Evolutionary conservation across 2,888 invertebrate species (phyloP).

Genomic region (Philonicus albiceps): DNA sequence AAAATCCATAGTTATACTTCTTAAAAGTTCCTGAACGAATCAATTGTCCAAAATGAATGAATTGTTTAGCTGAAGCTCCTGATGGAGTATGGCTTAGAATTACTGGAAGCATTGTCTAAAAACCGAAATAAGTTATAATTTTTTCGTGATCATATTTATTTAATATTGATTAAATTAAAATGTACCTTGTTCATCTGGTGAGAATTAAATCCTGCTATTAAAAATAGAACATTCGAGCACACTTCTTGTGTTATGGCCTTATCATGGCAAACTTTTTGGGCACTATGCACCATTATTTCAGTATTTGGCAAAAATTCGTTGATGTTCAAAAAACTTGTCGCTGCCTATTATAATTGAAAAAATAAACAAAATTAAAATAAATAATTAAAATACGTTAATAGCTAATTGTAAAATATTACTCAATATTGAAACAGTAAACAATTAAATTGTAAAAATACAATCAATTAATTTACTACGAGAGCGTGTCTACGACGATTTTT

Average conservation of each 20-base stretch:
- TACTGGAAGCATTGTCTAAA: constrained; percentile 66
- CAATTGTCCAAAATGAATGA: constrained; percentile 66
- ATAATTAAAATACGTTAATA: not conserved
- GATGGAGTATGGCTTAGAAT: constrained; percentile 69
- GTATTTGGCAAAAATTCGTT: constrained; percentile 70
- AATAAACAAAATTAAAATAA: not conserved
- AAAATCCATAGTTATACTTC: constrained; percentile 65
- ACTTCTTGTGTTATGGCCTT: constrained; percentile 65
- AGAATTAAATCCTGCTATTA: constrained; percentile 69
- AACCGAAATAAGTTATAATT: not conserved
- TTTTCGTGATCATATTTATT: not conserved
- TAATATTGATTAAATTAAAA: not conserved
- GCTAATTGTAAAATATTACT: not conserved
- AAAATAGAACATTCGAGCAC: constrained; percentile 70
- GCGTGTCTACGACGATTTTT: not conserved
- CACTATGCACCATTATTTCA: constrained; percentile 59
- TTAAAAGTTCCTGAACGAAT: constrained; percentile 54
- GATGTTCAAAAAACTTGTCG: constrained; percentile 41
- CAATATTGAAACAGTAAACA: not conserved
- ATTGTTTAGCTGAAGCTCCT: constrained; percentile 65
- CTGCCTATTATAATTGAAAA: not conserved
- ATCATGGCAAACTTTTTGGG: constrained; percentile 64
- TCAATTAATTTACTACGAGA: not conserved
- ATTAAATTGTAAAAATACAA: not conserved
- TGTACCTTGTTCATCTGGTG: constrained; percentile 68